A percentile compares a stretch with the other conserved stretches of the same genome.
phyloP scores from a whole-genome alignment of 2,888 invertebrate genomes.

The Bembecia ichneumoniformis region DNA sequence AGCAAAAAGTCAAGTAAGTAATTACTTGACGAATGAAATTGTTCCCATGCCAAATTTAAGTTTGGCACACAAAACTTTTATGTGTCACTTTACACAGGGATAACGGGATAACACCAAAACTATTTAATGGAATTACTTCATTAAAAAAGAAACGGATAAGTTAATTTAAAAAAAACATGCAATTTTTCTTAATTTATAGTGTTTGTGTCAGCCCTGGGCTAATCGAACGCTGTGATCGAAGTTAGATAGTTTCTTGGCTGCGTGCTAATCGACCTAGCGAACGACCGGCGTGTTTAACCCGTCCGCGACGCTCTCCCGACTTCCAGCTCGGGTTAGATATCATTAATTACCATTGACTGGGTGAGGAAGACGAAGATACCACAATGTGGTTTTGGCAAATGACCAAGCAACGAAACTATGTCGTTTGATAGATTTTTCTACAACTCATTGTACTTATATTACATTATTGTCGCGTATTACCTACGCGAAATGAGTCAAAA shows the following conservation, averaged over 20 bases:
- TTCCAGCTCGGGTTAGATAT: not conserved
- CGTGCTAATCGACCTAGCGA: slow-evolving; percentile 57
- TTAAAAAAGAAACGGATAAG: too few relatives aligned
- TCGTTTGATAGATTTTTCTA: not conserved
- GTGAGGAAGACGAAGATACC: not conserved
- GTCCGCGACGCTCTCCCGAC: not conserved
- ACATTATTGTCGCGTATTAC: too few relatives aligned
- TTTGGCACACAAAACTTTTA: too few relatives aligned
- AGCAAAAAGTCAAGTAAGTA: not conserved
- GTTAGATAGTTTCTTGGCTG: slow-evolving; percentile 38
- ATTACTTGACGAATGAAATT: too few relatives aligned
- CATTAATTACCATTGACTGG: not conserved
- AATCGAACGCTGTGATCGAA: slow-evolving; percentile 39
- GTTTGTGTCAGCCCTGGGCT: slow-evolving; percentile 32
- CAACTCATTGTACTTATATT: too few relatives aligned
- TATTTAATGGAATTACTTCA: too few relatives aligned
- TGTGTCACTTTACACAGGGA: too few relatives aligned
- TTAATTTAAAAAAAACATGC: too few relatives aligned
- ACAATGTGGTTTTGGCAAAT: not conserved
- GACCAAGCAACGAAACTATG: not conserved
- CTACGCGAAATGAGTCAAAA: too few relatives aligned
- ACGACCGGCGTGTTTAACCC: not conserved
- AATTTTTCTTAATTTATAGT: not conserved
- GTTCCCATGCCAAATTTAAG: too few relatives aligned
- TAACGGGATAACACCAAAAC: too few relatives aligned